These are phyloP conservation scores for Caprella mutica DNA, from an alignment of 2,888 invertebrate genomes.

Conservation along the genomic window DNA sequence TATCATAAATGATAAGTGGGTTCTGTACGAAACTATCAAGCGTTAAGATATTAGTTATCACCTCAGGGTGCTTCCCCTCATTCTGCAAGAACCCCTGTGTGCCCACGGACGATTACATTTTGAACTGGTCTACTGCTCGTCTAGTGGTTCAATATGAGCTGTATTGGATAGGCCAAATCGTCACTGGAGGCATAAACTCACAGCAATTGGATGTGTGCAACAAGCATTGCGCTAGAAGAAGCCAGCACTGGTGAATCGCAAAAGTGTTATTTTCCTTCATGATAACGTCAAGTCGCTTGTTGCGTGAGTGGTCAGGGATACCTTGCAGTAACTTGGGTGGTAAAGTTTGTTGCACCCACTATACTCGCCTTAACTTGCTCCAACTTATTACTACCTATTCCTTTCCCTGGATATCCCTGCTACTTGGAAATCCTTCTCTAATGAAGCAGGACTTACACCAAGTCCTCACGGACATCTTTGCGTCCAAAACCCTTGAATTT, in stretches of 20 bases:
- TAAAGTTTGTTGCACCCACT: not conserved
- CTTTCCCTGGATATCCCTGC: not conserved
- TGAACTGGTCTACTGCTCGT: too few species aligned
- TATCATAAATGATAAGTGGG: too few species aligned
- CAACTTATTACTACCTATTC: not conserved
- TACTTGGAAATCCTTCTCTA: not conserved
- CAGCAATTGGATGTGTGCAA: not conserved
- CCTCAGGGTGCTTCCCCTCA: too few species aligned
- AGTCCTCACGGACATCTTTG: not conserved
- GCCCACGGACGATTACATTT: not conserved
- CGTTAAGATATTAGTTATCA: too few species aligned
- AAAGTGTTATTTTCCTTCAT: not conserved
- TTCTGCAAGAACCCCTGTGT: too few species aligned
- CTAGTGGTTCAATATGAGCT: too few species aligned
- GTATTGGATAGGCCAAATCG: not conserved
- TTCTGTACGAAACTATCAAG: too few species aligned
- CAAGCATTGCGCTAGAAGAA: not conserved
- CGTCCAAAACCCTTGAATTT: not conserved
- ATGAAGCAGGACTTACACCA: too few species aligned
- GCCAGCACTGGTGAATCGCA: not conserved
- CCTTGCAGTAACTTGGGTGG: not conserved
- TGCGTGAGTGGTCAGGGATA: not conserved
- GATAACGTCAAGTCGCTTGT: not conserved
- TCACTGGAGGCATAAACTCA: not conserved
- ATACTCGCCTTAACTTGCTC: not conserved